Evolutionary conservation across 2,797 vertebrate species (phyloP), one percentile per base, ranked within the genome.

Genomic region (Poecilia velifera): DNA sequence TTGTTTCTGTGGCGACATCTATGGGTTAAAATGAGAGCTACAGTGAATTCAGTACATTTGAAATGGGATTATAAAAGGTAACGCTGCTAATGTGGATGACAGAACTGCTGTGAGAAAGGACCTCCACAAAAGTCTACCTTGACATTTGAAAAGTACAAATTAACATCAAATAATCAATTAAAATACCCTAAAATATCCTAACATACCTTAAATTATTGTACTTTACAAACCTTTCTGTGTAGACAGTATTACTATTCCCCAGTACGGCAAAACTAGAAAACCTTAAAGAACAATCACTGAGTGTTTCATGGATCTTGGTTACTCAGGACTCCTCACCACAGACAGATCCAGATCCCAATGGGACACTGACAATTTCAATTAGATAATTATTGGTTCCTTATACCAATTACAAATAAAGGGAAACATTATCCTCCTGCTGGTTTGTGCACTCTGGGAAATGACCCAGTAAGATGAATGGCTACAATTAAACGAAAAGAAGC

Each of bases 271-370:
- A 18, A 12, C 41, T 25, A 70, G 13, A 43, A 5, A 70, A 43
- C 66, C 39, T 70, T 68, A 41, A 22, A 39, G 6, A 66, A 39
- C 64, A 34, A 39, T 41, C 66, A 62, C 43, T 25, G 12, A n/a
- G 5, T 43, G 39, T 43, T 70, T 70, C 4, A 43, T 70, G 46
- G 31, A 78, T 66, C 81, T 83, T 77, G 84, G 78, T 76, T 90
- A 86, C 86, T 90, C 88, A 76, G 43, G 76, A 51, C 39, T 64
- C 64, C 71, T 73, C 39, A 64, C 47, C 55, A 82, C 25, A 77
- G 79, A 82, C 85, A 79, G 70, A 86, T 78, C 76, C 73, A 62
- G 43, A 74, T 87, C 86, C 76, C 88, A 84, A 82, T 73, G 72
- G 73, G 36, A 47, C 85, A 75, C 87, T 86, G 73, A 80, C 59